Evolutionary conservation across 2,797 vertebrate genomes (phyloP).

Genomic region (Mormyrus proboscirostris): DNA sequence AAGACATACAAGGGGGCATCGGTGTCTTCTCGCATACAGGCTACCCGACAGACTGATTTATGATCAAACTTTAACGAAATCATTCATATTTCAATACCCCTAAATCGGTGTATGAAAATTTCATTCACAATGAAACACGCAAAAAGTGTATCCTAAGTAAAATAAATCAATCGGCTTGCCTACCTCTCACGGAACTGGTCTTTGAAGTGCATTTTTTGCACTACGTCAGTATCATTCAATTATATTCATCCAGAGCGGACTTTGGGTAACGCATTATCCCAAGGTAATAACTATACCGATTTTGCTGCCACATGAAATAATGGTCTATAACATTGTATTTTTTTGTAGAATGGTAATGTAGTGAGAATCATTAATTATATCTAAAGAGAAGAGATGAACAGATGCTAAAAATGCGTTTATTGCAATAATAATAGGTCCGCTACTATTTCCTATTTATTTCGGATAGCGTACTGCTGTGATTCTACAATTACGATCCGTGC

Average conservation of each 20-base stretch:
- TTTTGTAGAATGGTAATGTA: background rate
- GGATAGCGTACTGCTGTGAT: background rate
- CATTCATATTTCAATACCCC: slow-evolving; percentile 89
- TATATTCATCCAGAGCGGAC: slow-evolving; percentile 8
- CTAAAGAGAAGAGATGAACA: background rate
- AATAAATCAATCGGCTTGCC: slow-evolving; percentile 55
- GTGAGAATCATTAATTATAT: background rate
- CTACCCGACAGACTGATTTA: slow-evolving; percentile 72
- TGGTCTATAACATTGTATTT: background rate
- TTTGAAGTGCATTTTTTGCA: slow-evolving; percentile 50
- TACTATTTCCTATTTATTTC: background rate
- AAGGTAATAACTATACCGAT: slow-evolving; percentile 13
- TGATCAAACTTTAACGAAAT: slow-evolving; percentile 87
- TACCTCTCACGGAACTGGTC: slow-evolving; percentile 45
- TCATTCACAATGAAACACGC: slow-evolving; percentile 75
- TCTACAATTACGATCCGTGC: background rate
- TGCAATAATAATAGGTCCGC: background rate
- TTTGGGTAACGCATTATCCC: background rate
- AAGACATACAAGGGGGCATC: slow-evolving; percentile 71
- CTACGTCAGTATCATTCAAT: slow-evolving; percentile 33
- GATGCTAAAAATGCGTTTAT: background rate
- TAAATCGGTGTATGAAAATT: slow-evolving; percentile 88
- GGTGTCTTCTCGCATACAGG: slow-evolving; percentile 70
- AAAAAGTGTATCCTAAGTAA: slow-evolving; percentile 62
- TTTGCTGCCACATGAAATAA: background rate